Evolutionary conservation across 1,140 invertebrate species (phyloP), one percentile per base, ranked within the genome.

Genomic region (Plodia interpunctella): DNA sequence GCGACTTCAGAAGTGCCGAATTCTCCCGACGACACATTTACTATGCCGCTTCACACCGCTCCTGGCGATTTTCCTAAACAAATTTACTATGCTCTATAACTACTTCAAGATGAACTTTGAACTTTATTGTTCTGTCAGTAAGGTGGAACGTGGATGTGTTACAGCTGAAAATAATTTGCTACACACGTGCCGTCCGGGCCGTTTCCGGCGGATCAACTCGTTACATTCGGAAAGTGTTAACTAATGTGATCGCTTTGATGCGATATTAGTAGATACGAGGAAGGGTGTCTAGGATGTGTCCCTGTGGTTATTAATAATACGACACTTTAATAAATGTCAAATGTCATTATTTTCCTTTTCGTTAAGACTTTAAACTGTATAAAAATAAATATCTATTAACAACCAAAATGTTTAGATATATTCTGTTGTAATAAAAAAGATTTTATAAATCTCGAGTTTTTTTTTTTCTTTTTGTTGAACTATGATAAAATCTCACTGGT

Each of bases 1-100:
- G 60, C 65, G 59, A 62, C 74, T 75, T 82, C 76, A 77, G 66
- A 77, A 57, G 70, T 51, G 59, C 78, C 79, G 78, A 87, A 82
- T 74, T 81, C 76, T 71, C 61, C 69, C 70, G 82, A 83, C 72
- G 84, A 88, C 82, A 86, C 65, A 80, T 86, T 87, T 86, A 86
- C 61, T 65, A 59, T 73, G 20, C 32, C 38, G 38, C 38, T 44
- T 44, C 38, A 44, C 38, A 73, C 68, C 68, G 65, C 67, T 72
- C 60, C 53, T 61, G 74, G 66, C 71, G 69, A 77, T 78, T 76
- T 62, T 57, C 72, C 60, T 38, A 57, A 13, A 30, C 9, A 53
- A 70, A 59, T 60, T 38, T 66, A 51, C 38, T 44, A 44, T 44
- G 13, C 38, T 6, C 38, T 15, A 4, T 44, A 15, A n/a, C 38